A percentile compares a stretch with the other conserved stretches of the same genome.
Conservation (phyloP, 2,113 vertebrate species). For the Sterrhoptilus dennistouni region DNA sequence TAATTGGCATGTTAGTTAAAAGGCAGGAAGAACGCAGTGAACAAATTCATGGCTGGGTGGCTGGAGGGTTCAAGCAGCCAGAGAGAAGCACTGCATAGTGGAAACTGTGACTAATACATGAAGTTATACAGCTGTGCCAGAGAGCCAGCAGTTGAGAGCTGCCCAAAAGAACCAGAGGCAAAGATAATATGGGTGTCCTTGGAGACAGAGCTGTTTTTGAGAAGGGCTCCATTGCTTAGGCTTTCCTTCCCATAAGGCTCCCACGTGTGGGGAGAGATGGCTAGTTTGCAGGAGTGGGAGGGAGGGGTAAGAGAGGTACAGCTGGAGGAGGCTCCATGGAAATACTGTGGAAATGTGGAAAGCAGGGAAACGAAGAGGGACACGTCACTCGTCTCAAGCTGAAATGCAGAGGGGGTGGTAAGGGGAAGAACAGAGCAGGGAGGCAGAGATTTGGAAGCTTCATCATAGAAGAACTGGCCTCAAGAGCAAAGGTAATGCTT, state of each 20-base stretch:
- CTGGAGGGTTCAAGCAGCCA: constrained; percentile 38
- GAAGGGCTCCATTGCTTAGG: background rate
- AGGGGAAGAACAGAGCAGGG: constrained; percentile 14
- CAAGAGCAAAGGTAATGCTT: constrained; percentile 63
- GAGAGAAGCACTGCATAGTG: constrained; percentile 15
- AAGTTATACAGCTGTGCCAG: background rate
- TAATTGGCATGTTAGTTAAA: constrained; percentile 61
- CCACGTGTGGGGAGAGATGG: constrained; percentile 45
- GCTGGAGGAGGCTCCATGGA: constrained; percentile 43
- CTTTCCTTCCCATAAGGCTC: constrained; percentile 32
- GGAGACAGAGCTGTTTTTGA: background rate
- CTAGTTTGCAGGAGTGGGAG: constrained; percentile 14
- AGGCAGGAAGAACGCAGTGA: constrained; percentile 23
- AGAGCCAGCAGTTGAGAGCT: background rate
- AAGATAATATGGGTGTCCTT: background rate
- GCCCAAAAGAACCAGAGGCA: background rate
- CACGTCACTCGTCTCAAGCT: constrained; percentile 49
- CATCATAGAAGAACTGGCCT: constrained; percentile 12
- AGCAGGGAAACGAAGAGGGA: constrained; percentile 28
- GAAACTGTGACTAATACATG: constrained; percentile 32
- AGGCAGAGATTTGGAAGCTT: constrained; percentile 36
- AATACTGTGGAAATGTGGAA: constrained; percentile 36
- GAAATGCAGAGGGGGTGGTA: constrained; percentile 25
- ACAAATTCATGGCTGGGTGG: constrained; percentile 36
- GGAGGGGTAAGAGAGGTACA: constrained; percentile 54